Conservation (phyloP, 2,797 vertebrate species). For the Rhinophrynus dorsalis region DNA sequence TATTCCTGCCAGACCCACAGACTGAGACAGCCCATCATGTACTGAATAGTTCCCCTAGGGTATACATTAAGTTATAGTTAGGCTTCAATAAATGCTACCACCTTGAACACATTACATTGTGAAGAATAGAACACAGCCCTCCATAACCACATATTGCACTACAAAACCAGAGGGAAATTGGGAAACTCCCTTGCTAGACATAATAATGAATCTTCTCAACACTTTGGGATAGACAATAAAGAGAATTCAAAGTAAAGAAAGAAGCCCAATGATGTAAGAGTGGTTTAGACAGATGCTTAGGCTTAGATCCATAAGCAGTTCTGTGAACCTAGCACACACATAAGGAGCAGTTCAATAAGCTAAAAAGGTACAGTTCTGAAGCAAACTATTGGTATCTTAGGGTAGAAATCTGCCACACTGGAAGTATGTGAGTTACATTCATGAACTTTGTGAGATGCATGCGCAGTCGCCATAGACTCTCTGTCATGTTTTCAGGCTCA, state of each 20-base stretch:
- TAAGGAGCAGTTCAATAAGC: too few relatives aligned
- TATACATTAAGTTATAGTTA: slow-evolving; percentile 33
- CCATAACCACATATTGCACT: slow-evolving; percentile 48
- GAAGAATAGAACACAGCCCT: slow-evolving; percentile 55
- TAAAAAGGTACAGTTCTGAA: too few relatives aligned
- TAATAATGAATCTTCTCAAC: slow-evolving; percentile 9
- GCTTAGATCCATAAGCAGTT: neutral
- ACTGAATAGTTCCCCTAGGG: slow-evolving; percentile 19
- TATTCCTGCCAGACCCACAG: slow-evolving; percentile 30
- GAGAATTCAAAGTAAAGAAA: slow-evolving; percentile 26
- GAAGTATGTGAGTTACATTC: too few relatives aligned
- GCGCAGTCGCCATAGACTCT: too few relatives aligned
- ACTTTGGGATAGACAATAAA: neutral
- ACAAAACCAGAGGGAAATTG: slow-evolving; percentile 36
- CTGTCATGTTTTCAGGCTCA: too few relatives aligned
- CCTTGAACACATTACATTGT: slow-evolving; percentile 58
- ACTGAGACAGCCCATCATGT: slow-evolving; percentile 25
- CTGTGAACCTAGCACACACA: too few relatives aligned
- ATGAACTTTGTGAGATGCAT: too few relatives aligned
- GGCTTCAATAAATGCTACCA: slow-evolving; percentile 46
- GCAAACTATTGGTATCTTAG: too few relatives aligned
- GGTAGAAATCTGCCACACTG: too few relatives aligned
- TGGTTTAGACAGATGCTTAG: too few relatives aligned
- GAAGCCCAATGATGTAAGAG: neutral
- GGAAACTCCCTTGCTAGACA: slow-evolving; percentile 38